These are phyloP conservation scores for Lissocephala sabroskyi DNA, from an alignment of 2,888 invertebrate species.

Conservation along the genomic window DNA sequence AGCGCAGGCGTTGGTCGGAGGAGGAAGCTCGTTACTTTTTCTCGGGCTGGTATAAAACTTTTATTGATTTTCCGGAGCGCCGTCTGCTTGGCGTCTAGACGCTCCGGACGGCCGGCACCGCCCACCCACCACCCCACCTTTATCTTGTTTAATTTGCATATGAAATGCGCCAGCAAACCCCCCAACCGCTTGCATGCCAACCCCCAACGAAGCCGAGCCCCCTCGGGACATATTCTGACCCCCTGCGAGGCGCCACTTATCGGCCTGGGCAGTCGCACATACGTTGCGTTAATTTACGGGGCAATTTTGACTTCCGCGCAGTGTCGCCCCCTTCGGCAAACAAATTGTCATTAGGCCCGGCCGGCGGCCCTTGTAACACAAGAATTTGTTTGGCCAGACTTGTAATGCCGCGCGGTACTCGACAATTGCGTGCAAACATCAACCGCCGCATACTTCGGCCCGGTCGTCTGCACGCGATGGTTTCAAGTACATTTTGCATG, in stretches of 20 bases:
- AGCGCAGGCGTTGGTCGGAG: not conserved
- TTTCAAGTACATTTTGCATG: conserved; percentile 49
- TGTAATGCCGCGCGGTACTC: conserved; percentile 39
- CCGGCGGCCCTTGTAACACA: no score
- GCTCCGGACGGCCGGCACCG: not conserved
- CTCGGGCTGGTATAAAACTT: not conserved
- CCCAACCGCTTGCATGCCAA: conserved; percentile 27
- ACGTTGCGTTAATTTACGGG: conserved; percentile 57
- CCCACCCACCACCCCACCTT: conserved; percentile 13
- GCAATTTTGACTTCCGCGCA: conserved; percentile 54
- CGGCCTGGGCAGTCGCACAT: conserved; percentile 21
- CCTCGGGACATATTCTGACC: conserved; percentile 23
- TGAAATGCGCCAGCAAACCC: conserved; percentile 51
- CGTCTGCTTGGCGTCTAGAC: conserved; percentile 39
- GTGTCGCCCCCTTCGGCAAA: conserved; percentile 17
- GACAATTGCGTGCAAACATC: conserved; percentile 64
- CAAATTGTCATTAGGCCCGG: conserved; percentile 59
- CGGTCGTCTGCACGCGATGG: conserved; percentile 59
- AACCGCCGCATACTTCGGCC: conserved; percentile 41
- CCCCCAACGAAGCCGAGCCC: not conserved
- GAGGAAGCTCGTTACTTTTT: no score
- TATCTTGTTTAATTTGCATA: conserved; percentile 69
- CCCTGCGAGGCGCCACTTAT: conserved; percentile 37
- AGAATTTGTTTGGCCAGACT: conserved; percentile 61
- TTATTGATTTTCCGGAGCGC: conserved; percentile 41